Conservation (phyloP, 2,797 vertebrate species). For the Lacerta bilineata region DNA sequence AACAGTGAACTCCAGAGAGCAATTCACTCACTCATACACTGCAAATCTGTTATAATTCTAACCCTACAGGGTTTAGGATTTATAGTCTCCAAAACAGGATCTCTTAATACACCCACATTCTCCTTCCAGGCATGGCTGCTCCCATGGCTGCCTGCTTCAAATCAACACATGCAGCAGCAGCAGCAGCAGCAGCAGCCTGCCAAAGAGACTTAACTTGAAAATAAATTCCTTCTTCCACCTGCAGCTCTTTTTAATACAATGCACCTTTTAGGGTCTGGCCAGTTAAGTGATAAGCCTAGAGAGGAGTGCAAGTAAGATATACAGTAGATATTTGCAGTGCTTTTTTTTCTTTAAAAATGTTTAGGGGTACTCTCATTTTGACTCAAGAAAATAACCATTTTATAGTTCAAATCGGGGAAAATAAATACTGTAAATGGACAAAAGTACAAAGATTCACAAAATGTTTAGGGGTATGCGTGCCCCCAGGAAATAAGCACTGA, state of each 20-base stretch:
- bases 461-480: too few relatives aligned
- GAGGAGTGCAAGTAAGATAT: not conserved
- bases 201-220: slow-evolving; percentile 23
- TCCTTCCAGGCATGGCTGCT: slow-evolving; percentile 38
- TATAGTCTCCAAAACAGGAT: slow-evolving; percentile 37
- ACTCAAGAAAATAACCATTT: too few relatives aligned
- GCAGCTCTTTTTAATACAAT: slow-evolving; percentile 40
- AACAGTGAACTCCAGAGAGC: slow-evolving; percentile 29
- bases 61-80: slow-evolving; percentile 18
- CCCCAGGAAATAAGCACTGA: too few relatives aligned
- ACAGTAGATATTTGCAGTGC: not conserved
- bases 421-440: too few relatives aligned
- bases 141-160: slow-evolving; percentile 42
- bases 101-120: slow-evolving; percentile 56
- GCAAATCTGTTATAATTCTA: slow-evolving; percentile 51
- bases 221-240: slow-evolving; percentile 4
- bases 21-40: slow-evolving; percentile 41
- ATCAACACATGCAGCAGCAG: slow-evolving; percentile 7
- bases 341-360: too few relatives aligned
- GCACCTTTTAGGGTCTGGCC: not conserved
- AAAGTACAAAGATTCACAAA: too few relatives aligned
- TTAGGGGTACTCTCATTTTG: too few relatives aligned
- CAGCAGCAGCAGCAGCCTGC: not conserved
- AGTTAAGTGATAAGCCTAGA: not conserved
- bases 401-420: too few relatives aligned